phyloP scores from a whole-genome alignment of 2,797 vertebrate genomes.

The Semaprochilodus insignis region DNA sequence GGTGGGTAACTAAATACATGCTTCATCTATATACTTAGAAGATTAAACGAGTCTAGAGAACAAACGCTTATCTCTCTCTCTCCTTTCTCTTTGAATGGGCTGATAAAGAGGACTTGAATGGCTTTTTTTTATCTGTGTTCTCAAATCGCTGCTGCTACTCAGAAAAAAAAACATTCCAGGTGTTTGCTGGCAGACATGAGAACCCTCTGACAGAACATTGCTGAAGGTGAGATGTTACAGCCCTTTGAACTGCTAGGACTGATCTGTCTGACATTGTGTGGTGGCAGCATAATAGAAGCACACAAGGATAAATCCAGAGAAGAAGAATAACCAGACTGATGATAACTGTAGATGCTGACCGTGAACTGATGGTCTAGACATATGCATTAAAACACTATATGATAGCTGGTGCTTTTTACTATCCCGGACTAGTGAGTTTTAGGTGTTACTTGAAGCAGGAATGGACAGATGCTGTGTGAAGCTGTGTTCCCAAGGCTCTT shows the following conservation, averaged over 20 bases:
- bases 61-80: conserved; percentile 48
- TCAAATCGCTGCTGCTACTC: conserved; percentile 29
- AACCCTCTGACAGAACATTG: conserved; percentile 15
- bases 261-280: not conserved
- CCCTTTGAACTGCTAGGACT: conserved; percentile 16
- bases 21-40: not conserved
- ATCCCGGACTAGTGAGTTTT: too few relatives aligned
- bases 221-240: conserved; percentile 21
- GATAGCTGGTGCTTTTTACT: not conserved
- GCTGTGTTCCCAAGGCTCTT: not conserved
- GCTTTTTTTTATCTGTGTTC: conserved; percentile 24
- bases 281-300: not conserved
- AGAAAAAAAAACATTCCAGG: conserved; percentile 33
- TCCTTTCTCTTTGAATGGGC: conserved; percentile 18
- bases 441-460: not conserved
- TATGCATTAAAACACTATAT: not conserved
- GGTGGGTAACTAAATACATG: too few relatives aligned
- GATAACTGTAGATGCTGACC: not conserved
- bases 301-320: not conserved
- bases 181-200: conserved; percentile 25
- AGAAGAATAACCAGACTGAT: not conserved
- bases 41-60: conserved; percentile 32
- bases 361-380: not conserved
- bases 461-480: not conserved
- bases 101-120: conserved; percentile 37